phyloP scores from a whole-genome alignment of 2,888 invertebrate genomes.

The Gnatocerus cornutus region DNA sequence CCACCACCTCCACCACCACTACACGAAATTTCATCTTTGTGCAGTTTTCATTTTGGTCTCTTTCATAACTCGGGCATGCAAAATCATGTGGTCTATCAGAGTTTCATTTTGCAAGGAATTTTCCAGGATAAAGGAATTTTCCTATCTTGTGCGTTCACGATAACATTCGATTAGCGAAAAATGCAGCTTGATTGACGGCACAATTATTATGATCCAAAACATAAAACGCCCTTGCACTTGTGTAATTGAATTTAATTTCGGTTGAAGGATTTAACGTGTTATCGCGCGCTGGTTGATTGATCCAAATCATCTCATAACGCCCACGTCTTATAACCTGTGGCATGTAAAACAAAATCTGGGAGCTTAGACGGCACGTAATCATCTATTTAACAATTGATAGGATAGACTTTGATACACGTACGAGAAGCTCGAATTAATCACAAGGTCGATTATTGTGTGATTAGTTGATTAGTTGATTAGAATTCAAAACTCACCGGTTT shows the following conservation, averaged over 20 bases:
- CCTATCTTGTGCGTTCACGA: constrained; percentile 49
- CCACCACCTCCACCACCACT: too few relatives aligned
- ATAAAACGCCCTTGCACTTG: constrained; percentile 38
- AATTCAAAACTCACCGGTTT: too few relatives aligned
- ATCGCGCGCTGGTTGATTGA: constrained; percentile 47
- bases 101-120: constrained; percentile 65
- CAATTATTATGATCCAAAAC: constrained; percentile 23
- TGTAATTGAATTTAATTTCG: constrained; percentile 49
- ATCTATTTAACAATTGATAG: constrained; percentile 15
- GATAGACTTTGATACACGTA: constrained; percentile 13
- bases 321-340: constrained; percentile 5
- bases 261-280: constrained; percentile 50
- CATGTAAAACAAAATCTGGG: constrained; percentile 1
- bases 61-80: constrained; percentile 56
- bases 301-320: constrained; percentile 32
- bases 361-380: constrained; percentile 8
- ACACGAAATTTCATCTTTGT: not conserved
- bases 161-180: constrained; percentile 44
- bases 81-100: constrained; percentile 65
- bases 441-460: too few relatives aligned
- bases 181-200: constrained; percentile 23
- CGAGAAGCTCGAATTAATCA: too few relatives aligned
- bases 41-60: not conserved
- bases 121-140: constrained; percentile 61
- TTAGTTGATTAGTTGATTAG: too few relatives aligned